Conservation (phyloP, 2,113 vertebrate species). For the Lophochroa leadbeateri region DNA sequence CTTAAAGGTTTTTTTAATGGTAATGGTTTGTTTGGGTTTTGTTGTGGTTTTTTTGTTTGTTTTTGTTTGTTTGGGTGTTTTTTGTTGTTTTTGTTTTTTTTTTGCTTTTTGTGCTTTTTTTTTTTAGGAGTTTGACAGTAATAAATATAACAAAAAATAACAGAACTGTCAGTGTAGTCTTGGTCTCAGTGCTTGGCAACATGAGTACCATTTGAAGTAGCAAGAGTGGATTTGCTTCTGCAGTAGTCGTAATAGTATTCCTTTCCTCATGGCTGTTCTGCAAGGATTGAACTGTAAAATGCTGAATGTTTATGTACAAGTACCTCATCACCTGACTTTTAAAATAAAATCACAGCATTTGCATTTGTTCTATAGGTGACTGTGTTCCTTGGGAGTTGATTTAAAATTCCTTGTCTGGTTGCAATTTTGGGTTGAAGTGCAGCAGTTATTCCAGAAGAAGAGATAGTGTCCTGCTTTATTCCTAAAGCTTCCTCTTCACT, state of each 20-base stretch:
- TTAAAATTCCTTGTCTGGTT: not conserved
- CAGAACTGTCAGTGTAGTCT: not conserved
- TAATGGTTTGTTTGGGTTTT: not conserved
- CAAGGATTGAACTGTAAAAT: not conserved
- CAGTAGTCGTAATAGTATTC: not conserved
- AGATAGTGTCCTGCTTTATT: not conserved
- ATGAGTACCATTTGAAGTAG: not conserved
- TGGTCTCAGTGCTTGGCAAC: not conserved
- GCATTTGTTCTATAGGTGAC: not conserved
- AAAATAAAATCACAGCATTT: not conserved
- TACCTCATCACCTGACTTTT: not conserved
- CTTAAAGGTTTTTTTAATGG: not conserved
- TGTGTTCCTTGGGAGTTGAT: not conserved
- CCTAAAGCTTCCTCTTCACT: not conserved
- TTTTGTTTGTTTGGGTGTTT: too few relatives aligned
- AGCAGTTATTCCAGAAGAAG: not conserved
- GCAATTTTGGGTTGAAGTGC: not conserved
- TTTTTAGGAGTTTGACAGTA: not conserved
- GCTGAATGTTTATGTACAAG: not conserved
- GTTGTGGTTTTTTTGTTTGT: too few relatives aligned
- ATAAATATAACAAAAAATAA: not conserved
- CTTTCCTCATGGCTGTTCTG: not conserved
- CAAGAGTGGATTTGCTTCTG: not conserved
- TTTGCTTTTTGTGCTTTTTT: not conserved
- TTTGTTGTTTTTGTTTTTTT: too few relatives aligned